These are phyloP conservation scores for Rhinatrema bivittatum DNA, from an alignment of 2,797 vertebrate species.

Conservation along the genomic window DNA sequence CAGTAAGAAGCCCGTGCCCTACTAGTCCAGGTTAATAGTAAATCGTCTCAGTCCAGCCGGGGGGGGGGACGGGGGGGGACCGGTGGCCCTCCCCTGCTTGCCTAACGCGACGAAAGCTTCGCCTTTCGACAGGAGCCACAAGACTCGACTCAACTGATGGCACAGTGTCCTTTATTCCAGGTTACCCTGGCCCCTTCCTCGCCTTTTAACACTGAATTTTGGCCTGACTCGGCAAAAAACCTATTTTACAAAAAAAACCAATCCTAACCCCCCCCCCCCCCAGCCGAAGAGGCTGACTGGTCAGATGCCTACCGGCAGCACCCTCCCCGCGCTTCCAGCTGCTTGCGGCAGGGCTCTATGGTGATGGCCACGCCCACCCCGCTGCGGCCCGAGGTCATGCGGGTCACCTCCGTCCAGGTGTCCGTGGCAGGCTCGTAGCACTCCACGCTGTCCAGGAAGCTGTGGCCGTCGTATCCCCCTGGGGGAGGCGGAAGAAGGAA, in stretches of 20 bases:
- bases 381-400: slow-evolving; percentile 83
- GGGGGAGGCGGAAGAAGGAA: background rate
- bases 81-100: too few species aligned
- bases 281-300: background rate
- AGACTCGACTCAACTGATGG: too few species aligned
- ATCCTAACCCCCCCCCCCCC: background rate
- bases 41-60: too few species aligned
- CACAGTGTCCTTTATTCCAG: too few species aligned
- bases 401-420: slow-evolving; percentile 79
- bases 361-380: slow-evolving; percentile 86
- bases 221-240: background rate
- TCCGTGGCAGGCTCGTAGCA: slow-evolving; percentile 77
- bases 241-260: too few species aligned
- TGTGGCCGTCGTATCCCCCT: slow-evolving; percentile 89
- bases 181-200: too few species aligned
- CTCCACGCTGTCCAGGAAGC: slow-evolving; percentile 86
- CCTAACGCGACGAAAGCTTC: too few species aligned
- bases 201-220: too few species aligned
- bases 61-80: too few species aligned
- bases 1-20: too few species aligned
- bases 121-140: too few species aligned
- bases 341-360: slow-evolving; percentile 83
- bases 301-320: background rate
- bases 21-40: too few species aligned
- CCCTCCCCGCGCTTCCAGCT: slow-evolving; percentile 3